Conservation (phyloP, 2,797 vertebrate species). For the Sorex maritimensis region DNA sequence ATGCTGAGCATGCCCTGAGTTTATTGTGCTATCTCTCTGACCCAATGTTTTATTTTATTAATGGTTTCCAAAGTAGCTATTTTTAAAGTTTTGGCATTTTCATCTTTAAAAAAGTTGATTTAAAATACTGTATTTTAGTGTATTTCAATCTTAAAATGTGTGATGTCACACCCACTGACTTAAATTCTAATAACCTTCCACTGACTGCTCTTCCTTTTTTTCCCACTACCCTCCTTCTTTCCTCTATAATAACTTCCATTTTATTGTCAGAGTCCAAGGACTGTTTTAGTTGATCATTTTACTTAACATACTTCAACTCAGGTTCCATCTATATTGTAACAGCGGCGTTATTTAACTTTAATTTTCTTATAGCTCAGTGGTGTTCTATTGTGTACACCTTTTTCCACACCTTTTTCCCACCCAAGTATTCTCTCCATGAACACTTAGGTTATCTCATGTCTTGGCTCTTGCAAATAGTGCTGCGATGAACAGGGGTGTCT, state of each 20-base stretch:
- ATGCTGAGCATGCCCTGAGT: too few species aligned
- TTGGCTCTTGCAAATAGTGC: too few species aligned
- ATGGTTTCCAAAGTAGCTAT: background rate
- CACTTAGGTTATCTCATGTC: too few species aligned
- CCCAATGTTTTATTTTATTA: too few species aligned
- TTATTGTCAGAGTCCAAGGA: too few species aligned
- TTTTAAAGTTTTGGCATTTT: slow-evolving; percentile 34
- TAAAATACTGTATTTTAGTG: background rate
- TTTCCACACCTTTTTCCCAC: too few species aligned
- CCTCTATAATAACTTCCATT: background rate
- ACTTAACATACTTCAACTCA: background rate
- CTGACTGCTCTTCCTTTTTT: background rate
- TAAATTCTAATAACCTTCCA: background rate
- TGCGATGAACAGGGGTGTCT: background rate
- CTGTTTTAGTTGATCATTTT: background rate
- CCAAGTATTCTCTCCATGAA: too few species aligned
- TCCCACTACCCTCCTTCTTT: background rate
- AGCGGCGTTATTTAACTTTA: background rate
- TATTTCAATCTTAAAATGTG: background rate
- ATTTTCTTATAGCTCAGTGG: too few species aligned
- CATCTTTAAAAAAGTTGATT: background rate
- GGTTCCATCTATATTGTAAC: background rate
- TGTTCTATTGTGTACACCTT: too few species aligned
- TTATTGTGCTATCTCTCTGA: too few species aligned
- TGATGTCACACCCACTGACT: background rate